Percentiles rank a stretch among this genome's conserved stretches.
Conservation (phyloP, 2,113 vertebrate genomes). For the Heloderma charlesbogerti region DNA sequence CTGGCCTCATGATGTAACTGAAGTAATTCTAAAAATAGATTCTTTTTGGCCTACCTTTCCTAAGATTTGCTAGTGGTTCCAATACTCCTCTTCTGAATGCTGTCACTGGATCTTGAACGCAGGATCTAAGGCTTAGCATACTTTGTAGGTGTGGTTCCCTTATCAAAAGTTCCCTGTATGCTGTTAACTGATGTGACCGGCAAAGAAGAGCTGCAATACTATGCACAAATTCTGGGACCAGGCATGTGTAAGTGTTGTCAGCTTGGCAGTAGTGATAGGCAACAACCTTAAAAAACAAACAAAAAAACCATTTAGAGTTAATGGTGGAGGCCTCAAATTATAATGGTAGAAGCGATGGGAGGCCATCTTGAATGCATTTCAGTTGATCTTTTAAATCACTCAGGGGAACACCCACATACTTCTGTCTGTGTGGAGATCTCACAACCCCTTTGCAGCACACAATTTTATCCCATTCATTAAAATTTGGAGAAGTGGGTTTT, state of each 20-base stretch:
- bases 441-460: background rate
- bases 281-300: constrained; percentile 84
- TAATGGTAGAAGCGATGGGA: background rate
- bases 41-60: constrained; percentile 83
- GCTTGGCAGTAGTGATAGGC: constrained; percentile 99
- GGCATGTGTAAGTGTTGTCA: constrained; percentile 96
- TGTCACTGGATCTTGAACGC: constrained; percentile 92
- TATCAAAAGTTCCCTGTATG: constrained; percentile 91
- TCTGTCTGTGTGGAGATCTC: background rate
- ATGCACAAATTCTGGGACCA: constrained; percentile 97
- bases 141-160: constrained; percentile 92
- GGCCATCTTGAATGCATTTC: background rate
- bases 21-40: background rate
- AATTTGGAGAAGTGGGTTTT: background rate
- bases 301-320: background rate
- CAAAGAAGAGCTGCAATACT: constrained; percentile 93
- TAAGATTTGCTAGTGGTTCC: constrained; percentile 88
- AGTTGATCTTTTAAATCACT: background rate
- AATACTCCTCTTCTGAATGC: constrained; percentile 92
- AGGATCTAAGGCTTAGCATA: constrained; percentile 95
- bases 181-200: constrained; percentile 85
- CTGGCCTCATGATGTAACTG: background rate
- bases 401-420: background rate
- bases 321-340: background rate
- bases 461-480: constrained; percentile 1